Base-by-base conservation (phyloP, 1,140 invertebrate species). In the Drosophila elegans region DNA sequence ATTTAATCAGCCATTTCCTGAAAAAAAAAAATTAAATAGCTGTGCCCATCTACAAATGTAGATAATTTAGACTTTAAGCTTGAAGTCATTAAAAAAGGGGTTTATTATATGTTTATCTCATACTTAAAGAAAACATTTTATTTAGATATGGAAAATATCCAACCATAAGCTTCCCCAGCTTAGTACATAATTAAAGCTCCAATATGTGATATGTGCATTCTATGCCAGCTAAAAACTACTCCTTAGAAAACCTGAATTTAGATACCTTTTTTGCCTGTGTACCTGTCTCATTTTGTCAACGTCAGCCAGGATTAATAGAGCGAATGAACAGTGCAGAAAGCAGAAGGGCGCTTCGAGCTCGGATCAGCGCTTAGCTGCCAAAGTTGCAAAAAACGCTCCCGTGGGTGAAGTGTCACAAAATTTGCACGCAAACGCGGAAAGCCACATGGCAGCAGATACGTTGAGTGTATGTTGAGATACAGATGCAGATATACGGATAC, bases 351-450 rank as follows among this genome's bases (percentile, higher is more conserved):
- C 16, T 21, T 21, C 16, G 16, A 39, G 25, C 48, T 36, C 46
- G 36, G 60, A 66, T 67, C 54, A 42, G 41, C 44, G 21, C 49
- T 54, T 41, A 68, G 51, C 74, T 68, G 72, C 54, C 55, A 76
- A 56, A 61, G 53, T 48, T 51, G 72, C 75, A 78, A 57, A 78
- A 78, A 72, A 45, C 74, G 68, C 60, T 88, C 83, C 83, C 83
- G 83, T 88, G 83, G 83, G 83, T 79, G 83, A 88, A 83, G 72
- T 88, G 83, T 88, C 83, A 88, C 83, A 86, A 78, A 86, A 86
- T 86, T 86, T 86, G 74, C 73, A 75, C 73, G 73, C 73, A 74
- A 75, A 75, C 73, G 74, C 78, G 82, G 59, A 78, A 81, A 78
- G 82, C 73, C 73, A 75, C 72, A 67, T 75, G 73, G 63, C 63